phyloP scores from a whole-genome alignment of 2,888 invertebrate genomes.

The Odontocolon sp. region DNA sequence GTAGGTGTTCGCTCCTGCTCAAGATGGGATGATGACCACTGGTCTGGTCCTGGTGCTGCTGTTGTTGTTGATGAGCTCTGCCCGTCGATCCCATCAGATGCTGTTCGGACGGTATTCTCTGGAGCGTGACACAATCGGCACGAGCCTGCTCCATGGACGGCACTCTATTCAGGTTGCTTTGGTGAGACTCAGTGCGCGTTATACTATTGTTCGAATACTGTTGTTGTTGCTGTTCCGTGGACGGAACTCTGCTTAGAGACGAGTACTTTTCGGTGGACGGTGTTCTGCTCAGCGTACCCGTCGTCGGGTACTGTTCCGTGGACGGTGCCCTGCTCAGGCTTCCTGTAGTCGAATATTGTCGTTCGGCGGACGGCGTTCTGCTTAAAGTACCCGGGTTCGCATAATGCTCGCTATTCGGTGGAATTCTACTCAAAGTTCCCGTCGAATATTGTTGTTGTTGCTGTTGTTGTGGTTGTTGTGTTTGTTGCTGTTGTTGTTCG shows the following conservation, averaged over 20 bases:
- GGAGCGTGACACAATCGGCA: conserved; percentile 63
- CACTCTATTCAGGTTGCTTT: conserved; percentile 72
- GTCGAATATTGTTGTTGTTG: conserved; percentile 63
- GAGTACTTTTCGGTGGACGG: conserved; percentile 71
- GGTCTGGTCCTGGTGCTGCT: conserved; percentile 68
- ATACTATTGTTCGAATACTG: conserved; percentile 62
- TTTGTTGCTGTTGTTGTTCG: conserved; percentile 63
- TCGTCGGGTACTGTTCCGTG: conserved; percentile 64
- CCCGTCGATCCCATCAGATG: conserved; percentile 57
- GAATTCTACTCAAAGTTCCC: conserved; percentile 63
- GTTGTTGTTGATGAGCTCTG: conserved; percentile 61
- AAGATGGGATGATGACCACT: conserved; percentile 63
- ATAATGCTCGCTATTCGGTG: conserved; percentile 67
- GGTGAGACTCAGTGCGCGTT: conserved; percentile 70
- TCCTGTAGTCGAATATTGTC: conserved; percentile 66
- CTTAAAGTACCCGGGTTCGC: conserved; percentile 59
- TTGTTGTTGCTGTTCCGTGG: conserved; percentile 53
- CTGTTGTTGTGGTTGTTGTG: conserved; percentile 6
- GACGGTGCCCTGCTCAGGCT: conserved; percentile 63
- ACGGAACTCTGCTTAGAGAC: conserved; percentile 57
- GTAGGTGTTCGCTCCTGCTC: conserved; percentile 68
- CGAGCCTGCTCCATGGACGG: conserved; percentile 71
- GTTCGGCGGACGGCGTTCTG: conserved; percentile 68
- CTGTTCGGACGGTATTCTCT: conserved; percentile 80
- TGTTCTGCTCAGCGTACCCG: conserved; percentile 61